phyloP scores from a whole-genome alignment of 1,140 invertebrate genomes.

The Colletes gigas region DNA sequence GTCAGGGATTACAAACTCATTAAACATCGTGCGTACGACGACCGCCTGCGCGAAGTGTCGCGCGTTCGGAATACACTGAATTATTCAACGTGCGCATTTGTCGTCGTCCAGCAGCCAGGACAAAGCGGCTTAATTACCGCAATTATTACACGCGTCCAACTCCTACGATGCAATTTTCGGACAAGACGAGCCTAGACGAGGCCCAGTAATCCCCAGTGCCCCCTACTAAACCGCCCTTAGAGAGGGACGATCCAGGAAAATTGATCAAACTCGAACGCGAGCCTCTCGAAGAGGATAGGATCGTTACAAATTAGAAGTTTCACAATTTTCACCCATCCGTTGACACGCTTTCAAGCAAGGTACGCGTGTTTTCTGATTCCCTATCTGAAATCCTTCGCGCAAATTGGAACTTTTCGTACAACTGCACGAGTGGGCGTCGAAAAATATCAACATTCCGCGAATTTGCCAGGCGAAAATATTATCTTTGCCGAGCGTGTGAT shows the following conservation, averaged over 20 bases:
- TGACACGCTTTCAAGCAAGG: no score
- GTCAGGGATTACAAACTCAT: constrained; percentile 49
- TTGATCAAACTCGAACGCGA: no score
- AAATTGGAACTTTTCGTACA: no score
- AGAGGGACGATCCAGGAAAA: no score
- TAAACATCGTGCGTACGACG: constrained; percentile 12
- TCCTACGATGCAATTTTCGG: background rate
- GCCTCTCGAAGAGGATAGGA: no score
- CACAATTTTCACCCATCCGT: no score
- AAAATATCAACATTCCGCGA: background rate
- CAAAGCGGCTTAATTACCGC: constrained; percentile 10
- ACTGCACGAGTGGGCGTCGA: background rate
- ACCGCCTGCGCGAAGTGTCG: constrained; percentile 37
- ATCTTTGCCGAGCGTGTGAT: constrained; percentile 45
- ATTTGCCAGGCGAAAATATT: constrained; percentile 50
- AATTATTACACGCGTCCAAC: background rate
- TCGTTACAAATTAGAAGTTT: no score
- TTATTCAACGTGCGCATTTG: constrained; percentile 48
- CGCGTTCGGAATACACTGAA: constrained; percentile 43
- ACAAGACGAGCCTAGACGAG: no score
- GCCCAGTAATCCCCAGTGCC: no score
- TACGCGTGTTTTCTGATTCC: no score
- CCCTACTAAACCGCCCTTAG: no score
- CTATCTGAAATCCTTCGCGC: no score
- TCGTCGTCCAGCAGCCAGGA: background rate